phyloP scores from a whole-genome alignment of 2,888 invertebrate genomes.

The Tenodera sinensis region DNA sequence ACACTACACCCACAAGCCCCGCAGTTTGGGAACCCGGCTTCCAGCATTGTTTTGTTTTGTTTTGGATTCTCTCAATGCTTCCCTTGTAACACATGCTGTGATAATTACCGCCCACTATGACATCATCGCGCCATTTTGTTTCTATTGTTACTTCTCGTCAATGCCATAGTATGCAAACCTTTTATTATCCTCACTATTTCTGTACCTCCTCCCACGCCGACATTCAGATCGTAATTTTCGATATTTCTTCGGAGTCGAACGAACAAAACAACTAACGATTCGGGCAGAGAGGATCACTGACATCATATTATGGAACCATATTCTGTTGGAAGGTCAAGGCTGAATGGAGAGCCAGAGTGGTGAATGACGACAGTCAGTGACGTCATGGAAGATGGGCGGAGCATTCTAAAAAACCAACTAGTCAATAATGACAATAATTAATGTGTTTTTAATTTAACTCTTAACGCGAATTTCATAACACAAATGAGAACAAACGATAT shows the following conservation, averaged over 20 bases:
- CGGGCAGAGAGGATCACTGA: neutral
- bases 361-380: neutral
- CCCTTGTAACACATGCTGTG: neutral
- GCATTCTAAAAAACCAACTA: neutral
- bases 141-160: neutral
- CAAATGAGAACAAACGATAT: too few relatives aligned
- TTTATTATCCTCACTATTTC: neutral
- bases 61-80: neutral
- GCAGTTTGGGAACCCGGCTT: neutral
- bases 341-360: neutral
- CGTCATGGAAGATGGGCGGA: neutral
- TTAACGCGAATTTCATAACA: too few relatives aligned
- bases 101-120: neutral
- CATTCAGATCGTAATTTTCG: neutral
- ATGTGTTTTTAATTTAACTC: too few relatives aligned
- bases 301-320: neutral
- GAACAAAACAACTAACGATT: neutral
- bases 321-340: neutral
- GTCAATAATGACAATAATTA: neutral
- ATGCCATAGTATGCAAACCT: neutral
- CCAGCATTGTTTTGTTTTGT: neutral
- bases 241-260: neutral
- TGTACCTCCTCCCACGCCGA: neutral
- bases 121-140: neutral
- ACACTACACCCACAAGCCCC: neutral